Conservation (phyloP, 2,113 vertebrate species). For the Electrona antarctica region DNA sequence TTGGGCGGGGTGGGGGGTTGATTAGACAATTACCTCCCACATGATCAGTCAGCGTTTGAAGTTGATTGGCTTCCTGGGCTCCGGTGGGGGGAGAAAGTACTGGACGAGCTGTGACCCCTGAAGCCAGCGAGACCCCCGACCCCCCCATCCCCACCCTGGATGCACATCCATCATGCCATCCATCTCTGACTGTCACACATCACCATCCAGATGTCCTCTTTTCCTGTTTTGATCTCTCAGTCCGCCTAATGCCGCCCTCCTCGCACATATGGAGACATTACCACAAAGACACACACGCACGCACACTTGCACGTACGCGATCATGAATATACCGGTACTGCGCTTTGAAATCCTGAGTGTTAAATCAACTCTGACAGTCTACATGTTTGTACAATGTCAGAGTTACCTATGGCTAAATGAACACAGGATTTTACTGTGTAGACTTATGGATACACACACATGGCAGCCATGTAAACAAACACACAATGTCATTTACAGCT, state of each 20-base stretch:
- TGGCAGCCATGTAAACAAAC: too few relatives aligned
- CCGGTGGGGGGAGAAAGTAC: constrained; percentile 37
- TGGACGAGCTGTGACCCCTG: constrained; percentile 51
- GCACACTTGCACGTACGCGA: constrained; percentile 8
- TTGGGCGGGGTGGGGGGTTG: constrained; percentile 33
- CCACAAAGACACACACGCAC: not conserved
- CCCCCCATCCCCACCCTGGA: constrained; percentile 37
- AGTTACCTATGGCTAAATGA: too few relatives aligned
- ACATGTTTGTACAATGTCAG: too few relatives aligned
- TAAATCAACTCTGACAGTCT: too few relatives aligned
- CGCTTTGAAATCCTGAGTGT: too few relatives aligned
- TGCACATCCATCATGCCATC: constrained; percentile 74
- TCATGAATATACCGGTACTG: not conserved
- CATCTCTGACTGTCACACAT: constrained; percentile 63
- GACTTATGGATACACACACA: not conserved
- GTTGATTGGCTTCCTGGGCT: constrained; percentile 71
- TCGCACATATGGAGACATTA: constrained; percentile 23
- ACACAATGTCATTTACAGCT: too few relatives aligned
- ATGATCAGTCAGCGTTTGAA: constrained; percentile 60
- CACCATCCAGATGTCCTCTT: constrained; percentile 76
- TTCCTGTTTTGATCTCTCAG: constrained; percentile 49
- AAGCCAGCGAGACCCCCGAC: constrained; percentile 48
- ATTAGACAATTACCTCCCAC: constrained; percentile 60
- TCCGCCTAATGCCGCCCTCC: constrained; percentile 33
- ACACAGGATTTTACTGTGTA: too few relatives aligned